A percentile compares a stretch with the other conserved stretches of the same genome.
These are phyloP conservation scores for Dicrostonyx torquatus DNA, from an alignment of 2,797 vertebrate species.

Conservation along the genomic window DNA sequence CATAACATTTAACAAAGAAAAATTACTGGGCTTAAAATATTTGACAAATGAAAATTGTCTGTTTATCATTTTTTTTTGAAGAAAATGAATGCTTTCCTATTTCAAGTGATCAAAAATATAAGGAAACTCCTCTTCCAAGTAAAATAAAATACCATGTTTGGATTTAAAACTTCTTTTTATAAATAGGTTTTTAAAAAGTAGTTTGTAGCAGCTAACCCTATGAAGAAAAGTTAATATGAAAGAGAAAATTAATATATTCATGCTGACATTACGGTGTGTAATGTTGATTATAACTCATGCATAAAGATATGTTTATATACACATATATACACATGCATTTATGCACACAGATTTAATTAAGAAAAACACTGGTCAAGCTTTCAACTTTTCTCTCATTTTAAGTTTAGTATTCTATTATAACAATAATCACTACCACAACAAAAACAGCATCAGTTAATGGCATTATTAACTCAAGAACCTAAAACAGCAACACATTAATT, in stretches of 20 bases:
- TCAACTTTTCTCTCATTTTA: conserved; percentile 59
- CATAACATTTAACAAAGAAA: conserved; percentile 36
- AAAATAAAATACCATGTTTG: conserved; percentile 23
- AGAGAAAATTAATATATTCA: conserved; percentile 14
- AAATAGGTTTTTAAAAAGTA: background rate
- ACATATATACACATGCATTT: background rate
- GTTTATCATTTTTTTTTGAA: conserved; percentile 29
- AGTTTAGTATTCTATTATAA: conserved; percentile 61
- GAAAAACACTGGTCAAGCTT: conserved; percentile 48
- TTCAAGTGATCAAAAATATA: conserved; percentile 54
- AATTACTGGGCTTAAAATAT: conserved; percentile 18
- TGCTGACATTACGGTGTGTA: conserved; percentile 22
- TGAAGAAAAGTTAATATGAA: conserved; percentile 30
- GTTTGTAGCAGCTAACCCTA: conserved; percentile 33
- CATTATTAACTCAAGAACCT: conserved; percentile 83
- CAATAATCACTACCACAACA: conserved; percentile 73
- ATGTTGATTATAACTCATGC: background rate
- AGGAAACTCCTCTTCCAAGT: conserved; percentile 33
- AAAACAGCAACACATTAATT: conserved; percentile 85
- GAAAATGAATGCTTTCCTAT: conserved; percentile 36
- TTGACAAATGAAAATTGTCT: background rate
- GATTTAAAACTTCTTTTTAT: conserved; percentile 58
- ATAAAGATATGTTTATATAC: background rate
- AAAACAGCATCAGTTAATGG: conserved; percentile 79
- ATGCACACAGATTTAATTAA: background rate